These are phyloP conservation scores for Arrhamphus sclerolepis DNA, from an alignment of 2,797 vertebrate species.

Conservation along the genomic window DNA sequence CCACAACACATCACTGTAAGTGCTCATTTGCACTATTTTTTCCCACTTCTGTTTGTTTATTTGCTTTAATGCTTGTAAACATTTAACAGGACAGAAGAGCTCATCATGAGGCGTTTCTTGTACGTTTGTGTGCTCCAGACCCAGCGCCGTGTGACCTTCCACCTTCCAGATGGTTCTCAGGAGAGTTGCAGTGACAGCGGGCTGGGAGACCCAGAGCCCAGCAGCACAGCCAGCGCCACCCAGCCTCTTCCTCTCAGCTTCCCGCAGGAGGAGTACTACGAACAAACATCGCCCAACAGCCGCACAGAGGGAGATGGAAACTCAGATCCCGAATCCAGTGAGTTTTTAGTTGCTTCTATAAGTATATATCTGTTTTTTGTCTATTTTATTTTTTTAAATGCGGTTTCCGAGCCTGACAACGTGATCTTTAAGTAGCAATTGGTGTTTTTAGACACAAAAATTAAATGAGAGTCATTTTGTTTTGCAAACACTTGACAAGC, in stretches of 20 bases:
- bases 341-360: constrained; percentile 75
- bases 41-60: not conserved
- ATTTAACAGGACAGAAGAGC: constrained; percentile 8
- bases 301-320: constrained; percentile 97
- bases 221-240: constrained; percentile 81
- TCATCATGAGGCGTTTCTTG: constrained; percentile 21
- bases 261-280: constrained; percentile 91
- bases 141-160: constrained; percentile 95
- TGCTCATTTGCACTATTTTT: not conserved
- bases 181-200: constrained; percentile 94
- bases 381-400: constrained; percentile 2
- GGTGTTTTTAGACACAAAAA: constrained; percentile 39
- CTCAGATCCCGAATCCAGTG: constrained; percentile 98
- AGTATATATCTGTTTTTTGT: too few species aligned
- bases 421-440: constrained; percentile 42
- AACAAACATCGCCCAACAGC: constrained; percentile 92
- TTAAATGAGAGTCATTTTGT: constrained; percentile 38
- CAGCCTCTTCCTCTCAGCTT: constrained; percentile 91
- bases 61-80: not conserved
- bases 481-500: constrained; percentile 32
- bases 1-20: not conserved
- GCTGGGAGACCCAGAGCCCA: constrained; percentile 87
- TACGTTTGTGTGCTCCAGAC: constrained; percentile 78
- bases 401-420: constrained; percentile 17
- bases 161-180: constrained; percentile 95